Percentiles rank a stretch among this genome's conserved stretches.
These are phyloP conservation scores for Nephrotoma flavescens DNA, from an alignment of 2,888 invertebrate genomes.

Conservation along the genomic window DNA sequence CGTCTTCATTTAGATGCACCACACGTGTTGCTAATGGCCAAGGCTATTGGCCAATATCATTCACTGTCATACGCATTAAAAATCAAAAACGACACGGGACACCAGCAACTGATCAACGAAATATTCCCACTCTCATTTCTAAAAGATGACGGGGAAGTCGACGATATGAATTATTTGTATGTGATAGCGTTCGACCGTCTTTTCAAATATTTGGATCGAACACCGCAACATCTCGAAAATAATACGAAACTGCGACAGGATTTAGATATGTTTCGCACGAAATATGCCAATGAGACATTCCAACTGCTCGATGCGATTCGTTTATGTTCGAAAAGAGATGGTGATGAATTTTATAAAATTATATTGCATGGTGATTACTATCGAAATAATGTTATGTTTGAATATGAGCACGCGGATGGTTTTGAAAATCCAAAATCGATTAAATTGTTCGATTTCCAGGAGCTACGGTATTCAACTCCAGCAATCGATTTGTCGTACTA, in stretches of 20 bases:
- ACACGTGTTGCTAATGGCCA: conserved; percentile 23
- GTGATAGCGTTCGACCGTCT: conserved; percentile 25
- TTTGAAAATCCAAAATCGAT: conserved; percentile 16
- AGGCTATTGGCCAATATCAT: conserved; percentile 23
- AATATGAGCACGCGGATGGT: conserved; percentile 15
- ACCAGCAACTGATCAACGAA: conserved; percentile 18
- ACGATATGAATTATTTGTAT: conserved; percentile 19
- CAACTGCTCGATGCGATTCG: conserved; percentile 22
- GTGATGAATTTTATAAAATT: conserved; percentile 17
- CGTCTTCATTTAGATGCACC: conserved; percentile 19
- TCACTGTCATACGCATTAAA: conserved; percentile 23
- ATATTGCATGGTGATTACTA: conserved; percentile 30
- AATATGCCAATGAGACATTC: conserved; percentile 21
- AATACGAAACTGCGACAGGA: conserved; percentile 13
- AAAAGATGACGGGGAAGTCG: background rate
- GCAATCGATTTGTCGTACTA: conserved; percentile 27
- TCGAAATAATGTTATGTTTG: conserved; percentile 30
- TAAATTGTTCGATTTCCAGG: conserved; percentile 30
- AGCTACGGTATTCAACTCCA: conserved; percentile 24
- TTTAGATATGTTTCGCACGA: conserved; percentile 18
- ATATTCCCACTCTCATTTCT: conserved; percentile 21
- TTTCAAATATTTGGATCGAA: conserved; percentile 21
- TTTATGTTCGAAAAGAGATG: conserved; percentile 16
- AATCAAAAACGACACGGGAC: conserved; percentile 17
- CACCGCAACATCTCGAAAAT: background rate